Percentiles rank a stretch among this genome's conserved stretches.
Evolutionary conservation across 53 echinoderm and acorn worm species (phyloP).

Genomic region (Stichopus horrens): DNA sequence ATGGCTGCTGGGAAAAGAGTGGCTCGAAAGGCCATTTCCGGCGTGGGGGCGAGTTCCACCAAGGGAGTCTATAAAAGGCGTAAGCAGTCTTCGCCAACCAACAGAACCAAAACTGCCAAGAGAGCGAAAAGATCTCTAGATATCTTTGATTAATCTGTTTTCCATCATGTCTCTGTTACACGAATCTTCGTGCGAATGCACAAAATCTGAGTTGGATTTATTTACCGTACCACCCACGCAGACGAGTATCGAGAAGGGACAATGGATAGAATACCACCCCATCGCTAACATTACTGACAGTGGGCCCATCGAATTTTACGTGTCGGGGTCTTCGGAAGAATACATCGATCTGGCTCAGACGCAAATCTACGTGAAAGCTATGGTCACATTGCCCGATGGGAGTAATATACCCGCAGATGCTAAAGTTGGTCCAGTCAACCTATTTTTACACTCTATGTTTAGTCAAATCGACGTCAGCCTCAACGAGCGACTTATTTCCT

Average conservation of each 20-base stretch:
- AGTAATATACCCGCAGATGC: constrained; percentile 38
- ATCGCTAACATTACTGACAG: constrained; percentile 51
- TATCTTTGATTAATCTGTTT: constrained; percentile 50
- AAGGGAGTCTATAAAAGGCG: no score
- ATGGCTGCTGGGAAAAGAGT: constrained; percentile 18
- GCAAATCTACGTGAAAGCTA: constrained; percentile 54
- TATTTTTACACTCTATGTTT: constrained; percentile 66
- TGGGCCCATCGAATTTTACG: constrained; percentile 55
- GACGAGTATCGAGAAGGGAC: constrained; percentile 59
- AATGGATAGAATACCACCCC: constrained; percentile 68
- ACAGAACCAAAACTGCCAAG: neutral
- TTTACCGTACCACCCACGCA: constrained; percentile 71
- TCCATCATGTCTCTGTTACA: constrained; percentile 70
- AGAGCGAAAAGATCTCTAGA: constrained; percentile 41
- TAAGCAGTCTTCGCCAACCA: neutral
- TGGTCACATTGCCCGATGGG: constrained; percentile 52
- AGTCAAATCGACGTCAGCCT: constrained; percentile 65
- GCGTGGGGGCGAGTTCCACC: no score
- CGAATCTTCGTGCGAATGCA: constrained; percentile 70
- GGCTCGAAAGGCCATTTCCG: neutral
- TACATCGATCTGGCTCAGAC: constrained; percentile 60
- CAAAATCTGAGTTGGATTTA: constrained; percentile 70
- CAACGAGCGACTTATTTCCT: constrained; percentile 59
- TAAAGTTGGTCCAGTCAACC: constrained; percentile 61
- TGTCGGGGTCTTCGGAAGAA: constrained; percentile 51